Conservation (phyloP, 2,797 vertebrate species). For the Chelmon rostratus region DNA sequence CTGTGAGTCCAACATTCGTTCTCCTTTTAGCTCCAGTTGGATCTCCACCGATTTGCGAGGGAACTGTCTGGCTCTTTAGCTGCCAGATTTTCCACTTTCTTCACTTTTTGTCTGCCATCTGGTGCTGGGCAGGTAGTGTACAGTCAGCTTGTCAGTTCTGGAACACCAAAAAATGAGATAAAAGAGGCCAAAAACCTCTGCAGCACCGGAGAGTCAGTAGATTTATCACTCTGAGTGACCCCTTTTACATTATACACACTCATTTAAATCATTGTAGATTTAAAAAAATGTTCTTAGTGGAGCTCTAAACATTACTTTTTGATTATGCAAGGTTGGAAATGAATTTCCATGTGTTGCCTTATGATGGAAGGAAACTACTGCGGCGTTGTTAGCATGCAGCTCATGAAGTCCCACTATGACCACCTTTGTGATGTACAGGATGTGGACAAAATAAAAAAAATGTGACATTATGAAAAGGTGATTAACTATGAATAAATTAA, state of each 20-base stretch:
- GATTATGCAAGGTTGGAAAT: neutral
- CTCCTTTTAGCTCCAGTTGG: neutral
- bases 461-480: constrained; percentile 12
- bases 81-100: neutral
- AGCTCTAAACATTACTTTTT: neutral
- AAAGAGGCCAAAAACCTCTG: neutral
- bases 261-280: neutral
- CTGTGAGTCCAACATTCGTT: neutral
- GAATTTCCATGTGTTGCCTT: neutral
- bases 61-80: neutral
- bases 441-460: neutral
- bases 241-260: neutral
- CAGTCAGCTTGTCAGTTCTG: neutral
- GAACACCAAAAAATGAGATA: constrained; percentile 1
- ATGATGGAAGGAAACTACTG: neutral
- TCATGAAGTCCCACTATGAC: neutral
- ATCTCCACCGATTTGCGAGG: neutral
- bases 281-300: neutral
- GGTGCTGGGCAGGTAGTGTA: neutral
- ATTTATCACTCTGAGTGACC: neutral
- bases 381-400: neutral
- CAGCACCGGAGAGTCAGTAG: neutral
- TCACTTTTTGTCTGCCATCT: neutral
- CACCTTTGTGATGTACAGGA: neutral
- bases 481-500: constrained; percentile 17